Base-by-base conservation (phyloP, 2,888 invertebrate genomes). In the Ganaspis brasiliensis region DNA sequence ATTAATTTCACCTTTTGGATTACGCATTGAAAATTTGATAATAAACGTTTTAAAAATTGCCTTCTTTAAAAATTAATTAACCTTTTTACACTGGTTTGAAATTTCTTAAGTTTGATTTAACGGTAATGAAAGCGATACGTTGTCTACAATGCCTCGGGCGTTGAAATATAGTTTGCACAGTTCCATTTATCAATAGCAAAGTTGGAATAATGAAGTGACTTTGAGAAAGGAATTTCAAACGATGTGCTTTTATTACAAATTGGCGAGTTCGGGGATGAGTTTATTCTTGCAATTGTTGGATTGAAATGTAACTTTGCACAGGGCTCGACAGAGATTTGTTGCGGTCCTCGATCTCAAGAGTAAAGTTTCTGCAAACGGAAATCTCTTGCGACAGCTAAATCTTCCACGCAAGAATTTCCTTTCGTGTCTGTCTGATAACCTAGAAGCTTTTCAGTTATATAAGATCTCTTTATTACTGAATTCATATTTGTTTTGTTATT, bases 361-460 rank as follows among this genome's bases (percentile, higher is more conserved):
- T 67, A 45, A 67, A 67, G 67, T 67, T n/a, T 67, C 67, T 45
- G n/a, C 67, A 45, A 59, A 72, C 76, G 78, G 76, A 80, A 79
- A 83, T 82, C 78, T 79, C 82, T 72, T 71, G 78, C 81, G 84
- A 83, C 84, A 84, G 82, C 79, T 84, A 83, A 83, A 84, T 84
- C 84, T 84, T 84, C 84, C 81, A 77, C n/a, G n/a, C 78, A 71
- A 84, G 84, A 82, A 83, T 84, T 84, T 78, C 77, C 78, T 76
- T 75, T 73, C 76, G 72, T 75, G 74, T 73, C 81, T 67, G 74
- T 79, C 67, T 61, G 78, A 45, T 59, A 71, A 21, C 40, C 55
- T 63, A 8, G n/a, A 55, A 70, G n/a, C n/a, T n/a, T 45, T n/a
- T 67, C 45, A 21, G 40, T 67, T 45, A 6, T 2, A 3, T 6